Evolutionary conservation across 2,113 vertebrate species (phyloP), one percentile per base, ranked within the genome.

Genomic region (Tetraodon nigroviridis): DNA sequence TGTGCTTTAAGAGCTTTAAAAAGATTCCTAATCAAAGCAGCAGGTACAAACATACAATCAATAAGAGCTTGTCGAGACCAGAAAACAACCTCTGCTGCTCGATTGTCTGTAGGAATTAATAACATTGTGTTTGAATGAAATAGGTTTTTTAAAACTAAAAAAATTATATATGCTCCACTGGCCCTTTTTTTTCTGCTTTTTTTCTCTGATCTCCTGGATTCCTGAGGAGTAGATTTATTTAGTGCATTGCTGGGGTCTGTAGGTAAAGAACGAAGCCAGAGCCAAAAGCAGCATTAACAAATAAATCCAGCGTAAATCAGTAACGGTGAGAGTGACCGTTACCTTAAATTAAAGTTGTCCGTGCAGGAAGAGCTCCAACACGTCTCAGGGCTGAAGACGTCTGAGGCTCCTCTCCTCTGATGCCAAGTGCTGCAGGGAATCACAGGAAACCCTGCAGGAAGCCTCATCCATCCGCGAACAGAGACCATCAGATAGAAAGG

Each of bases 361-460:
- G 5, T 16, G 15, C 15, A 13, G 12, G 13, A 15, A 44, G 41
- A 44, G 41, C 41, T 32, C 8, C 29, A 2, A 32, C 29, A 24
- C 24, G 24, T 37, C 47, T 19, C 22, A 29, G 42, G 1, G 24
- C 12, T 40, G 19, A 41, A 44, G 5, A 7, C 16, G 3, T n/a
- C 11, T 4, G 20, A 14, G 3, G 29, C 14, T 55, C 60, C 56
- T 64, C 17, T 29, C 10, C 11, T 17, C 53, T 46, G 41, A 58
- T 49, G 5, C 27, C 1, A 22, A 58, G 19, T 54, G 24, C 57
- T 48, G 4, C 24, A 14, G 37, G 44, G 15, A 15, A 40, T 55
- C 20, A 7, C 74, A 59, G 60, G 58, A 66, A 79, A 60, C 58
- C 67, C 48, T 51, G 60, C 53, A 66, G 60, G 78, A 63, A 45